Conservation (phyloP, 2,113 vertebrate species). For the Sphyrna mokarran region DNA sequence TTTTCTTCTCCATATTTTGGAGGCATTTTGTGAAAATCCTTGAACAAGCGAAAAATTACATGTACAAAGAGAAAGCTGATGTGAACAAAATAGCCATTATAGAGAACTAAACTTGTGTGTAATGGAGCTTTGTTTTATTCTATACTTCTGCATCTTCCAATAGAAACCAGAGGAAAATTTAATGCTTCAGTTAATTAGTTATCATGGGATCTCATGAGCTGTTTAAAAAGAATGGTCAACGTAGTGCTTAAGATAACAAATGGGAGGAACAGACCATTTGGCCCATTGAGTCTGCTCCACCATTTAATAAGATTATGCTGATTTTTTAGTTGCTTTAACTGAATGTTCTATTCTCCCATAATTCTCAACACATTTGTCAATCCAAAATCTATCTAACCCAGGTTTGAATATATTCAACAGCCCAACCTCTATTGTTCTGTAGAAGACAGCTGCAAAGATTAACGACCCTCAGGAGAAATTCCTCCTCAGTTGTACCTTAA, state of each 20-base stretch:
- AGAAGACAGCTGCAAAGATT: background rate
- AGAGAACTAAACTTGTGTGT: background rate
- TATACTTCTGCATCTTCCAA: background rate
- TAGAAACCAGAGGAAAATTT: background rate
- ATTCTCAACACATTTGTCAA: background rate
- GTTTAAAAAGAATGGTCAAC: background rate
- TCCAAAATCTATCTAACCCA: background rate
- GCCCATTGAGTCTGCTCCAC: background rate
- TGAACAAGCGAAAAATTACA: background rate
- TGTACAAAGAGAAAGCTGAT: background rate
- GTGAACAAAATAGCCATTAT: background rate
- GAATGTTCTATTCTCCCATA: background rate
- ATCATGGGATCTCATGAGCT: background rate
- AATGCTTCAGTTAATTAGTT: background rate
- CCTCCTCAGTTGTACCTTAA: background rate
- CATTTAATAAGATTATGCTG: background rate
- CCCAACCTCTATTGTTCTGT: background rate
- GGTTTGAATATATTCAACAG: background rate
- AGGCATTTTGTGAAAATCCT: background rate
- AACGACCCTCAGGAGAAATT: background rate
- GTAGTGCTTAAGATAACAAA: background rate
- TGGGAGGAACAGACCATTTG: background rate
- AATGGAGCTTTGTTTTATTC: background rate
- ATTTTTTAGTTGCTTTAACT: background rate
- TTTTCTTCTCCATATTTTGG: background rate